These are phyloP conservation scores for Pteropus rufus DNA, from an alignment of 2,797 vertebrate genomes.

Conservation along the genomic window DNA sequence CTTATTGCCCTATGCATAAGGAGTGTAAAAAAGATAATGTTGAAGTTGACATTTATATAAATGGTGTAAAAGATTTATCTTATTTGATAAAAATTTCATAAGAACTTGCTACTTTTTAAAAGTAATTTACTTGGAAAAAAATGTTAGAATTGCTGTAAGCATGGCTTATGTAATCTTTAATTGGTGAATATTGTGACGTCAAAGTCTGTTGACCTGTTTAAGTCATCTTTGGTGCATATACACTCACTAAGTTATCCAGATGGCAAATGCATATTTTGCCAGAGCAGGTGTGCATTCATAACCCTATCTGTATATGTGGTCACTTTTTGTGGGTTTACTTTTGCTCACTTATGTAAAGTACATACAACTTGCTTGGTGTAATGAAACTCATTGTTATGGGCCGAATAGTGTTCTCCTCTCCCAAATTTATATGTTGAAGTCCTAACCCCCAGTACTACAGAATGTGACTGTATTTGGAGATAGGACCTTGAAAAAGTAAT, in stretches of 20 bases:
- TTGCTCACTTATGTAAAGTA: neutral
- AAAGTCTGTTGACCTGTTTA: neutral
- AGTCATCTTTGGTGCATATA: neutral
- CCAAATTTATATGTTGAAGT: neutral
- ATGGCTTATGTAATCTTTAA: neutral
- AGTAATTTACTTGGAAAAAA: constrained; percentile 35
- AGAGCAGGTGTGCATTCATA: neutral
- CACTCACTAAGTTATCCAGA: no score
- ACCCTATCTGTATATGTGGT: neutral
- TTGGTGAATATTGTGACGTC: neutral
- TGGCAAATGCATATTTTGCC: no score
- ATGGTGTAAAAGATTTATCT: constrained; percentile 59
- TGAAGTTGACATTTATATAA: constrained; percentile 74
- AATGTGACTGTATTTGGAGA: neutral
- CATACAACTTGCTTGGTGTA: neutral
- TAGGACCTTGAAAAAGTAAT: neutral
- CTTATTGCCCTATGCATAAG: constrained; percentile 73
- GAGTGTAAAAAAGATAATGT: constrained; percentile 76
- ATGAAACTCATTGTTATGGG: neutral
- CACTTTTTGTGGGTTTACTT: neutral
- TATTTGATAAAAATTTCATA: constrained; percentile 52
- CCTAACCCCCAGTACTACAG: neutral
- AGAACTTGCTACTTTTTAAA: constrained; percentile 48
- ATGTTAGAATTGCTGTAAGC: neutral
- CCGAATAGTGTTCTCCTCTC: neutral